Conservation (phyloP, 92 coral and sea anemone genomes). For the Epizoanthus rinbou region DNA sequence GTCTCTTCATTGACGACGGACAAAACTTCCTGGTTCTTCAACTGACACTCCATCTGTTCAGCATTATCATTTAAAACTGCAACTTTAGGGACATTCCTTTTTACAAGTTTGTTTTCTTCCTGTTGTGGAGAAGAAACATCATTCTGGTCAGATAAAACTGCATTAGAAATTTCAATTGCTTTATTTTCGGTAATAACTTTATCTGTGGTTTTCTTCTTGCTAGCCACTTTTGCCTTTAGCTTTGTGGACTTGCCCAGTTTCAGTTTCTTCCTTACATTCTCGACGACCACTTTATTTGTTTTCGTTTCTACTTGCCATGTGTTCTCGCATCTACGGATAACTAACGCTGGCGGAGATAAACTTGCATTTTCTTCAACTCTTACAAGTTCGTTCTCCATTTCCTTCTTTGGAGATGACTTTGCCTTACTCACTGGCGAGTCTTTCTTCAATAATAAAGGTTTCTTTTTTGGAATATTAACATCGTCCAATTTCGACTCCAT, state of each 20-base stretch:
- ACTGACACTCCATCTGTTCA: constrained; percentile 5
- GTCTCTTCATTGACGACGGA: neutral
- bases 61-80: neutral
- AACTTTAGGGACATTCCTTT: constrained; percentile 2
- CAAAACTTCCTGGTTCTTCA: neutral
- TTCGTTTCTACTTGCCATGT: constrained; percentile 86
- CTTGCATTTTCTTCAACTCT: constrained; percentile 36
- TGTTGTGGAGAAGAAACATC: constrained; percentile 6
- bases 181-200: constrained; percentile 29
- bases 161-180: constrained; percentile 39
- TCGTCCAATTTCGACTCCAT: constrained; percentile 47
- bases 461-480: constrained; percentile 7
- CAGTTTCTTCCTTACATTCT: constrained; percentile 45
- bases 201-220: neutral
- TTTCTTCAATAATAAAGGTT: constrained; percentile 45
- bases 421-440: constrained; percentile 46
- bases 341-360: constrained; percentile 83
- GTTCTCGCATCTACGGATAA: constrained; percentile 75
- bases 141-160: constrained; percentile 35
- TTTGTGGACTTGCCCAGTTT: constrained; percentile 32
- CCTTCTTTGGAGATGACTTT: constrained; percentile 57
- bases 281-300: constrained; percentile 39
- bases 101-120: constrained; percentile 18
- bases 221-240: neutral
- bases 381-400: constrained; percentile 13